Conservation (phyloP, 2,888 invertebrate species). For the Eurytoma adleriae region DNA sequence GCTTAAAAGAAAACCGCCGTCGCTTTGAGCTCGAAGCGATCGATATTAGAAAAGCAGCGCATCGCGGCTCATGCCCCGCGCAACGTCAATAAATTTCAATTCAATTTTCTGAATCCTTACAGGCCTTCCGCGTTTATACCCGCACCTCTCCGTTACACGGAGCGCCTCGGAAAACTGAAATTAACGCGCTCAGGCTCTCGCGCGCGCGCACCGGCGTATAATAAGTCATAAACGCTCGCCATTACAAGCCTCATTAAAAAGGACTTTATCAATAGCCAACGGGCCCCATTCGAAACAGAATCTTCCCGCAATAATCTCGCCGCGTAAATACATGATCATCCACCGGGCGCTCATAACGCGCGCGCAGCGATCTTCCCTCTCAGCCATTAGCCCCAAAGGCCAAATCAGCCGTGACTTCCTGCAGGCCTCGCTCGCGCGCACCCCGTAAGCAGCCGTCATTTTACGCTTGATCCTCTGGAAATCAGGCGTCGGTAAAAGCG, state of each 20-base stretch:
- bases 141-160: background rate
- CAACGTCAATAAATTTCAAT: slow-evolving; percentile 34
- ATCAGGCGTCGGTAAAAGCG: slow-evolving; percentile 53
- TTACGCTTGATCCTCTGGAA: slow-evolving; percentile 53
- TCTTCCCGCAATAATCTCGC: slow-evolving; percentile 10
- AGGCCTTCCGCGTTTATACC: background rate
- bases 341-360: background rate
- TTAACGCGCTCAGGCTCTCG: slow-evolving; percentile 21
- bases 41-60: slow-evolving; percentile 1
- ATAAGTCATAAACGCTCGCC: slow-evolving; percentile 37
- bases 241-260: slow-evolving; percentile 46
- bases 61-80: background rate
- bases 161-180: slow-evolving; percentile 17
- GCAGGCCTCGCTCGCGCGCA: background rate
- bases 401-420: slow-evolving; percentile 53
- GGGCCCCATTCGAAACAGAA: slow-evolving; percentile 44
- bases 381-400: slow-evolving; percentile 14
- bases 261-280: slow-evolving; percentile 53
- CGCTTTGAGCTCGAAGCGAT: background rate
- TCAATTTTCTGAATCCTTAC: slow-evolving; percentile 34
- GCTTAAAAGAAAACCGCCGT: too few relatives aligned
- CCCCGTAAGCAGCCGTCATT: slow-evolving; percentile 45
- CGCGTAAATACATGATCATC: slow-evolving; percentile 4
- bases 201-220: background rate
- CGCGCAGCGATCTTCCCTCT: background rate